phyloP scores from a whole-genome alignment of 2,797 vertebrate genomes.

The Enteromius afrohamiltoni region DNA sequence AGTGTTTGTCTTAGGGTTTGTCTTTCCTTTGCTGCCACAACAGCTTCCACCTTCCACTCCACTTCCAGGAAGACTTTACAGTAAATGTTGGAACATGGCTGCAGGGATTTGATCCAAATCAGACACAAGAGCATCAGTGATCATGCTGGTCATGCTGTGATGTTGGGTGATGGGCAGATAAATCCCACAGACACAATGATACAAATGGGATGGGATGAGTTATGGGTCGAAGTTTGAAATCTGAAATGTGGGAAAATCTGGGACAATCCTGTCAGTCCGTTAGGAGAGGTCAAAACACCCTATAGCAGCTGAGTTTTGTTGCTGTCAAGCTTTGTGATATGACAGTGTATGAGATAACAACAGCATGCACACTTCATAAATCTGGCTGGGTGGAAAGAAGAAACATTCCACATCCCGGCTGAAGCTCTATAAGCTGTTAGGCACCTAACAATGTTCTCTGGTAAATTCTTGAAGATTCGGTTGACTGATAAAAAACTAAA shows the following conservation, averaged over 20 bases:
- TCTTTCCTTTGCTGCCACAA: background rate
- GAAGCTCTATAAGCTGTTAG: background rate
- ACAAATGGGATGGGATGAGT: background rate
- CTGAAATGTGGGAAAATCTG: background rate
- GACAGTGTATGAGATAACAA: background rate
- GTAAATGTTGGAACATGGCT: constrained; percentile 1
- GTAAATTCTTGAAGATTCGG: background rate
- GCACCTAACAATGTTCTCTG: background rate
- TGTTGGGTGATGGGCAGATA: background rate
- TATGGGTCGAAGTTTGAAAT: background rate
- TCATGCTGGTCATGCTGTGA: background rate
- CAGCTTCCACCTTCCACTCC: background rate
- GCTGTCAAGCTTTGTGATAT: background rate
- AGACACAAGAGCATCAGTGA: background rate
- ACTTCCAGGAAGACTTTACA: background rate
- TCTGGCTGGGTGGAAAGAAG: background rate
- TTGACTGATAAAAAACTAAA: background rate
- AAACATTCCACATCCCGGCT: background rate
- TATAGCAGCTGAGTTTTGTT: background rate
- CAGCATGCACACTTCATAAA: background rate
- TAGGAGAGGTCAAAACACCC: background rate
- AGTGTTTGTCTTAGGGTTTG: background rate
- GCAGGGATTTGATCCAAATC: constrained; percentile 19
- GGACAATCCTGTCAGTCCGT: background rate
- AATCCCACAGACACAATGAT: background rate